phyloP scores from a whole-genome alignment of 1,140 invertebrate species.

The Bombus pascuorum region DNA sequence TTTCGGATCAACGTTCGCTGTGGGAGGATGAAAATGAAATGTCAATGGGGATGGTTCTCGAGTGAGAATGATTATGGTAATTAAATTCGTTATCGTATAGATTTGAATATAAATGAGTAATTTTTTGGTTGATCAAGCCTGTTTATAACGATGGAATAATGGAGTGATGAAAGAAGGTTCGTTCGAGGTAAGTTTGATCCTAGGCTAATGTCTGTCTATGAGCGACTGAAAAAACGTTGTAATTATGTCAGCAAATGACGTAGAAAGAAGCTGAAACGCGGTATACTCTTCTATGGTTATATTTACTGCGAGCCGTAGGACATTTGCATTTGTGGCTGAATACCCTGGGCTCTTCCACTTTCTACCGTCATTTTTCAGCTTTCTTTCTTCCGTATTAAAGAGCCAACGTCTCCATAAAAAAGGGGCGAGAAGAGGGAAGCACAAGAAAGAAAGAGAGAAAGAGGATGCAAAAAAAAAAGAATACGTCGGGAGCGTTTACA shows the following conservation, averaged over 20 bases:
- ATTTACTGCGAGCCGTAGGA: slow-evolving; percentile 23
- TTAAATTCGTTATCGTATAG: background rate
- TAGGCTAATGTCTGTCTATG: background rate
- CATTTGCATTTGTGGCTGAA: slow-evolving; percentile 37
- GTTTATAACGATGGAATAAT: background rate
- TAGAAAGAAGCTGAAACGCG: background rate
- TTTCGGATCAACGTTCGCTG: too few relatives aligned
- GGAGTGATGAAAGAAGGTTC: background rate
- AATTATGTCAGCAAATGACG: slow-evolving; percentile 10
- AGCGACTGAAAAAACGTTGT: background rate
- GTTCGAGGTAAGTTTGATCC: background rate
- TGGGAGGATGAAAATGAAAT: too few relatives aligned
- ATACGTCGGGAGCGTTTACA: slow-evolving; percentile 35
- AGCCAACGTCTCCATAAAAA: slow-evolving; percentile 9
- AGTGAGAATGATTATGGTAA: background rate
- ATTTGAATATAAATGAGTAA: background rate
- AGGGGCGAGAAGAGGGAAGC: background rate
- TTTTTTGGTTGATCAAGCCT: background rate
- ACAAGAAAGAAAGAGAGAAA: background rate
- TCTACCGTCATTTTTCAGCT: slow-evolving; percentile 39
- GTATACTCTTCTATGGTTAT: slow-evolving; percentile 1
- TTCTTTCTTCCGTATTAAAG: slow-evolving; percentile 39
- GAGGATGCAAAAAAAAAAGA: background rate
- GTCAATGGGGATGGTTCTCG: background rate
- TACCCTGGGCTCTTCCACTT: slow-evolving; percentile 25